phyloP scores from a whole-genome alignment of 1,140 invertebrate genomes.

The Ceratina australensis region DNA sequence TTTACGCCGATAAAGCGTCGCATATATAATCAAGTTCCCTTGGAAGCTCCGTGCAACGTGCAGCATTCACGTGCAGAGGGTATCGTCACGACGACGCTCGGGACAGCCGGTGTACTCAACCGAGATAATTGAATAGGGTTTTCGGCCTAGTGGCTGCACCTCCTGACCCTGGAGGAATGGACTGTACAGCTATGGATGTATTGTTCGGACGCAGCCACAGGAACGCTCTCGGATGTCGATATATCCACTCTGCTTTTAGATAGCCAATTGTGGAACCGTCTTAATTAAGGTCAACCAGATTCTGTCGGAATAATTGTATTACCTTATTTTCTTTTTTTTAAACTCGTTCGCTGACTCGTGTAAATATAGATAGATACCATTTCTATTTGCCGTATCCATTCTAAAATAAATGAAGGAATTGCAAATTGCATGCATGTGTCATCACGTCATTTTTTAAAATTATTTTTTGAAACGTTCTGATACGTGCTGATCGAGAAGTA shows the following conservation, averaged over 20 bases:
- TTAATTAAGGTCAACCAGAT: constrained; percentile 57
- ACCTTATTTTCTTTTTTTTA: not conserved
- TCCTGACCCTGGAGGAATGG: constrained; percentile 56
- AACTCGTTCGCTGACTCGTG: not conserved
- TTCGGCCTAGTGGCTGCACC: constrained; percentile 59
- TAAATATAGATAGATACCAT: too few species aligned
- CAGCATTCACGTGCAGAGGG: constrained; percentile 41
- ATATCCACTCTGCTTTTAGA: constrained; percentile 58
- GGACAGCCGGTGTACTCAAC: constrained; percentile 63
- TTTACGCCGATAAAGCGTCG: constrained; percentile 43
- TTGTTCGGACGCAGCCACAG: constrained; percentile 72
- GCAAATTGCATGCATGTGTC: too few species aligned
- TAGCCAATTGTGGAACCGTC: constrained; percentile 52
- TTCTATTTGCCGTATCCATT: too few species aligned
- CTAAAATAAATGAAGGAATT: too few species aligned
- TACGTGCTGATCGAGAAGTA: not conserved
- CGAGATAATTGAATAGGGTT: constrained; percentile 70
- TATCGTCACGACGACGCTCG: constrained; percentile 55
- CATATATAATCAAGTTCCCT: constrained; percentile 59
- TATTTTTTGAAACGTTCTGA: too few species aligned
- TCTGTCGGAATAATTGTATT: constrained; percentile 36
- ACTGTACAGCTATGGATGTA: constrained; percentile 61
- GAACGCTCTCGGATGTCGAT: constrained; percentile 72
- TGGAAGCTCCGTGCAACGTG: constrained; percentile 26
- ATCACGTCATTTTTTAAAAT: too few species aligned